Evolutionary conservation across 2,888 invertebrate genomes (phyloP).

Genomic region (Himalopsyche anomala): DNA sequence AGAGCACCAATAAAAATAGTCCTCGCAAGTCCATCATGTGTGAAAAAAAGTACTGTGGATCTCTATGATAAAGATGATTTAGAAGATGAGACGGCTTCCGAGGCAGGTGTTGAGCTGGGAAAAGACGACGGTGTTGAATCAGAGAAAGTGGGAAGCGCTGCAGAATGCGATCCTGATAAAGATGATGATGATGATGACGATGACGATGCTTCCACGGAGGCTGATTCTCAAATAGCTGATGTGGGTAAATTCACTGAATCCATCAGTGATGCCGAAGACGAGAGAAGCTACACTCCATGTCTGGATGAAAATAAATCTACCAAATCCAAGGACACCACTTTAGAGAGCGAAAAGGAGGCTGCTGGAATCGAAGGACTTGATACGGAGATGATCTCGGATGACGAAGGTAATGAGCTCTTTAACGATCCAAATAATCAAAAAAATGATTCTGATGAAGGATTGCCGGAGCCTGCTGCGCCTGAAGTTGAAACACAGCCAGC

Average conservation of each 20-base stretch:
- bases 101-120: constrained; percentile 46
- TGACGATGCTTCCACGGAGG: constrained; percentile 63
- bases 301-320: constrained; percentile 80
- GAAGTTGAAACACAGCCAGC: constrained; percentile 72
- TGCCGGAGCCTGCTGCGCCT: constrained; percentile 71
- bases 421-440: constrained; percentile 76
- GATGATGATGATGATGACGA: constrained; percentile 66
- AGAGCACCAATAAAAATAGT: background rate
- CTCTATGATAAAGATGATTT: constrained; percentile 57
- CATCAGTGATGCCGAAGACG: constrained; percentile 80
- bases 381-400: constrained; percentile 86
- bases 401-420: constrained; percentile 82
- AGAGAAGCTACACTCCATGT: constrained; percentile 85
- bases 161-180: constrained; percentile 64
- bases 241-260: constrained; percentile 78
- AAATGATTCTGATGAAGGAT: constrained; percentile 71
- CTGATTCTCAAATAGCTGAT: constrained; percentile 54
- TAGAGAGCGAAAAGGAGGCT: constrained; percentile 71
- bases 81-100: constrained; percentile 59
- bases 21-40: background rate
- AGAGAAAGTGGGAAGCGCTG: constrained; percentile 42
- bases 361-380: constrained; percentile 79
- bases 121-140: constrained; percentile 31
- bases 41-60: background rate
- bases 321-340: constrained; percentile 70